A percentile compares a stretch with the other conserved stretches of the same genome.
These are phyloP conservation scores for Azemiops feae DNA, from an alignment of 2,113 vertebrate species.

Conservation along the genomic window DNA sequence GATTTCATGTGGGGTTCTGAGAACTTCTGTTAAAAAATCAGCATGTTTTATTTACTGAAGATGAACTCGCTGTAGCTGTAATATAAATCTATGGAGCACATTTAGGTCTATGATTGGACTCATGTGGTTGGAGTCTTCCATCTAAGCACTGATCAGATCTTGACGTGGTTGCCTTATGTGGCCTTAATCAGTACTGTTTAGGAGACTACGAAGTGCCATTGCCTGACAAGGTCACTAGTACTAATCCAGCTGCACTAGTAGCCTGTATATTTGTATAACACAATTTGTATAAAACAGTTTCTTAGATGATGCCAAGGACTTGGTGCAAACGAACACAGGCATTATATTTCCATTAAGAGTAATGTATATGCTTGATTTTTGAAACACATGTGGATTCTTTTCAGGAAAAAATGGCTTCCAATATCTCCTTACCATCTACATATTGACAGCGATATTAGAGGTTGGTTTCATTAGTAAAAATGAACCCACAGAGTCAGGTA, in stretches of 20 bases:
- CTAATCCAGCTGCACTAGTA: not conserved
- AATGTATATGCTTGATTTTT: not conserved
- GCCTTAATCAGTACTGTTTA: not conserved
- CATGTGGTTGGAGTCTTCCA: not conserved
- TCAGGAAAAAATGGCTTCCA: not conserved
- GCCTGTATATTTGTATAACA: not conserved
- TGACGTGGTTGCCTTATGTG: not conserved
- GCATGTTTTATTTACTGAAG: not conserved
- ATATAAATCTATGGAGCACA: not conserved
- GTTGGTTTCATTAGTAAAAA: not conserved
- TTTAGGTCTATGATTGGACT: not conserved
- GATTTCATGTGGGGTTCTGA: not conserved
- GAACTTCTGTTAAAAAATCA: not conserved
- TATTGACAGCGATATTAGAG: not conserved
- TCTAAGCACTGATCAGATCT: not conserved
- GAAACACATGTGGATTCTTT: not conserved
- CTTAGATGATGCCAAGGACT: not conserved
- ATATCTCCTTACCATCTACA: not conserved
- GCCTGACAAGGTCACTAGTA: not conserved
- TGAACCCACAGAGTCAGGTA: not conserved
- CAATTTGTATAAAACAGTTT: not conserved
- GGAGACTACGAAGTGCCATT: not conserved
- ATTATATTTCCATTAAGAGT: not conserved
- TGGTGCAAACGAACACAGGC: not conserved
- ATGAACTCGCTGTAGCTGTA: not conserved